Evolutionary conservation across 2,888 invertebrate genomes (phyloP), one percentile per base, ranked within the genome.

Genomic region (Microplitis manilae): DNA sequence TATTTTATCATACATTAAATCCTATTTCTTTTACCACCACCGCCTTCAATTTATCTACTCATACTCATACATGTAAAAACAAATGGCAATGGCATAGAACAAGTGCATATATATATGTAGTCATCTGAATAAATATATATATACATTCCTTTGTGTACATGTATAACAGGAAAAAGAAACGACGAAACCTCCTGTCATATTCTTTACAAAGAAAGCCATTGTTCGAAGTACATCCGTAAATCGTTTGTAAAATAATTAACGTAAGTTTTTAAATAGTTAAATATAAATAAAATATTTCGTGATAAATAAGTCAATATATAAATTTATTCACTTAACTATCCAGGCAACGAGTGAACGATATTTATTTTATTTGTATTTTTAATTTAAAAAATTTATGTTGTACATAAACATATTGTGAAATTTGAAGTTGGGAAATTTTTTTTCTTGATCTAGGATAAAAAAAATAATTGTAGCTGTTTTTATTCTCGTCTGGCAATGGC

Each of bases 171-270:
- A 65, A 65, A 65, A 65, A 65, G 65, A 30, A 65, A 65, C 65
- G 65, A 50, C 50, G 50, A 50, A 65, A 65, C 65, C 30, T 65
- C 30, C 65, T 65, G 65, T 65, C 65, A 65, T 65, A 30, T 65
- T 65, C 65, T 65, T 65, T 65, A 13, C 65, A 65, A 65, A 65
- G 65, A 65, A 65, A 65, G 30, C 65, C 65, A 65, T 65, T 65
- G 38, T 65, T 65, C 65, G 65, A 20, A 65, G 20, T 65, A 65
- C 65, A 30, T 30, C 9, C 13, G 20, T 20, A 20, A 38, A 30
- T 30, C 30, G 20, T 30, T 13, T 7, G 13, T 38, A 30, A 65
- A 30, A 30, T 65, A 6, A 30, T 30, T 13, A 65, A 62, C 8
- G 65, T 65, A 38, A 65, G 65, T 65, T 30, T 9, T 30, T 65